A percentile compares a stretch with the other conserved stretches of the same genome.
Evolutionary conservation across 2,888 invertebrate genomes (phyloP).

Genomic region (Tetranychus piercei): DNA sequence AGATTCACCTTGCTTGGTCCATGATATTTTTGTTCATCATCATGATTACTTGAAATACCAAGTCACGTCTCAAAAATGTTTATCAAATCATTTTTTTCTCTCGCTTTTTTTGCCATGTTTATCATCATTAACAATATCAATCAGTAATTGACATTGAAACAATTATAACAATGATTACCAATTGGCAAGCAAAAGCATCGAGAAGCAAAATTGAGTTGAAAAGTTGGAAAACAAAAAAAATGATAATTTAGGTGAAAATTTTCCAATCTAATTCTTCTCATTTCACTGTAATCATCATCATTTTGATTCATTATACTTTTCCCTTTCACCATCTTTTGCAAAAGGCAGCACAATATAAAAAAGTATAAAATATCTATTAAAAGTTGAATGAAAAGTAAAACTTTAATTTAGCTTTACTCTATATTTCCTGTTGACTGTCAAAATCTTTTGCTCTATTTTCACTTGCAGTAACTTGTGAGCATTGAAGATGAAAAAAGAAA

Average conservation of each 20-base stretch:
- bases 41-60: neutral
- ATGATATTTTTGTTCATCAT: too few relatives aligned
- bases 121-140: neutral
- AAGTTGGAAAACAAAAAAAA: too few relatives aligned
- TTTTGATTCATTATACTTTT: neutral
- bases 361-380: neutral
- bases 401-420: neutral
- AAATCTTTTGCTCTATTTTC: neutral
- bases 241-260: too few relatives aligned
- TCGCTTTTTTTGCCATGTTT: neutral
- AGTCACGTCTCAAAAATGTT: neutral
- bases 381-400: neutral
- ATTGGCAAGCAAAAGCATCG: too few relatives aligned
- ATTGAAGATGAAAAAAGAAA: neutral
- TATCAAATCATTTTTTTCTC: neutral
- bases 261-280: neutral
- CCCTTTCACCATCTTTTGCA: neutral
- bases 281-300: neutral
- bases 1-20: too few relatives aligned
- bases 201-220: too few relatives aligned
- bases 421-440: neutral
- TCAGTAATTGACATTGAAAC: conserved; percentile 1
- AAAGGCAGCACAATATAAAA: neutral
- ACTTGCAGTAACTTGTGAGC: too few relatives aligned
- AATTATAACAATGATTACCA: neutral